phyloP scores from a whole-genome alignment of 2,113 vertebrate species.

The Amazona guildingii region DNA sequence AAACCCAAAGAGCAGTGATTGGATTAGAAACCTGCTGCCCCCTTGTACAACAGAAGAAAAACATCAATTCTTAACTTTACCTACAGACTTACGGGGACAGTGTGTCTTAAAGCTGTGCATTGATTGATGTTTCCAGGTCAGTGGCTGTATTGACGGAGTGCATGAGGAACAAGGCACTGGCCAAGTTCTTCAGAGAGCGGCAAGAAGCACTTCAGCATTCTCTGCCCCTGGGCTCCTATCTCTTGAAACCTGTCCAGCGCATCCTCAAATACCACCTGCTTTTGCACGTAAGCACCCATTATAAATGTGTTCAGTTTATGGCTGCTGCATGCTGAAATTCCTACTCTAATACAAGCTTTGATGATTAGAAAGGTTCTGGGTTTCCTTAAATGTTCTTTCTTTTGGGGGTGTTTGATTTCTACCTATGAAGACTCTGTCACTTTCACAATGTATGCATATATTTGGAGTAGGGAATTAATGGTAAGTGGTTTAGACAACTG shows the following conservation, averaged over 20 bases:
- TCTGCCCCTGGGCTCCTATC: conserved; percentile 94
- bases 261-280: conserved; percentile 99
- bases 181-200: conserved; percentile 93
- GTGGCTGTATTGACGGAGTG: conserved; percentile 96
- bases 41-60: neutral
- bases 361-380: neutral
- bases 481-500: neutral
- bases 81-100: neutral
- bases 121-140: conserved; percentile 77
- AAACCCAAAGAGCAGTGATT: neutral
- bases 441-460: conserved; percentile 21
- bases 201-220: conserved; percentile 93
- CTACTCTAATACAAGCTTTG: neutral
- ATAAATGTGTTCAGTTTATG: neutral
- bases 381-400: neutral
- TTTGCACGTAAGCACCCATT: conserved; percentile 83
- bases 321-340: accelerated
- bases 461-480: conserved; percentile 19
- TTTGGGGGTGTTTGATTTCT: neutral
- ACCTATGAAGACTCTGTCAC: neutral
- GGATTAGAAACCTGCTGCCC: neutral
- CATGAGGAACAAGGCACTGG: conserved; percentile 93
- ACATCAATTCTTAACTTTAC: neutral
- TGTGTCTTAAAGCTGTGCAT: neutral
- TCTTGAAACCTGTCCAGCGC: conserved; percentile 97